Evolutionary conservation across 1,140 invertebrate genomes (phyloP).

Genomic region (Achroia grisella): DNA sequence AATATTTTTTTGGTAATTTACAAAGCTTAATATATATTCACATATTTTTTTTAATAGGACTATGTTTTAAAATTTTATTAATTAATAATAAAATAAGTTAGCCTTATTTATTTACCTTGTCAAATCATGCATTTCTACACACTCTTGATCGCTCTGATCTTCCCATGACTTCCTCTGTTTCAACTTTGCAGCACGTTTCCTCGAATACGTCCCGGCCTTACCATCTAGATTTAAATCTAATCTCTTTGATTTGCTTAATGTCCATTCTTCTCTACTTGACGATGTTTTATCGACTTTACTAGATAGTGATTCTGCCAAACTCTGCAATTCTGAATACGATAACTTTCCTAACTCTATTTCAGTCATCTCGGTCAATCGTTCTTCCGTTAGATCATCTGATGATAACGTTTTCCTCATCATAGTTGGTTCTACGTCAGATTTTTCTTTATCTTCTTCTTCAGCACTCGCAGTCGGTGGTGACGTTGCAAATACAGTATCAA

Average conservation of each 20-base stretch:
- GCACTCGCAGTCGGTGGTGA: slow-evolving; percentile 65
- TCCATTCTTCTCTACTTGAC: slow-evolving; percentile 50
- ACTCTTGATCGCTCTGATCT: slow-evolving; percentile 67
- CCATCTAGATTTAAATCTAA: slow-evolving; percentile 60
- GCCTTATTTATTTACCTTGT: slow-evolving; percentile 41
- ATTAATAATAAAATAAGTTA: too few relatives aligned
- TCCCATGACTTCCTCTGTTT: slow-evolving; percentile 68
- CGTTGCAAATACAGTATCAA: slow-evolving; percentile 76
- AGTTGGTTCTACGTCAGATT: slow-evolving; percentile 8
- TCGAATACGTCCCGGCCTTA: slow-evolving; percentile 67
- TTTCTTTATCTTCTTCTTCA: slow-evolving; percentile 36
- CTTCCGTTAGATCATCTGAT: slow-evolving; percentile 44
- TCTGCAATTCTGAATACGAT: slow-evolving; percentile 56
- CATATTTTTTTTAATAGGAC: too few relatives aligned
- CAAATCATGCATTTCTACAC: slow-evolving; percentile 63
- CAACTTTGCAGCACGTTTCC: slow-evolving; percentile 57
- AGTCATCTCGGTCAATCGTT: slow-evolving; percentile 51
- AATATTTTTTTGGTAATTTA: too few relatives aligned
- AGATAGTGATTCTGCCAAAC: slow-evolving; percentile 51
- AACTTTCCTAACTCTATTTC: slow-evolving; percentile 52
- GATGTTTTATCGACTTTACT: slow-evolving; percentile 37
- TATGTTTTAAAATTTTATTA: too few relatives aligned
- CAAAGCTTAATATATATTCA: too few relatives aligned
- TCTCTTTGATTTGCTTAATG: slow-evolving; percentile 52
- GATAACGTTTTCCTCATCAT: slow-evolving; percentile 15